Conservation (phyloP, 2,888 invertebrate genomes). For the Hydriomena furcata region DNA sequence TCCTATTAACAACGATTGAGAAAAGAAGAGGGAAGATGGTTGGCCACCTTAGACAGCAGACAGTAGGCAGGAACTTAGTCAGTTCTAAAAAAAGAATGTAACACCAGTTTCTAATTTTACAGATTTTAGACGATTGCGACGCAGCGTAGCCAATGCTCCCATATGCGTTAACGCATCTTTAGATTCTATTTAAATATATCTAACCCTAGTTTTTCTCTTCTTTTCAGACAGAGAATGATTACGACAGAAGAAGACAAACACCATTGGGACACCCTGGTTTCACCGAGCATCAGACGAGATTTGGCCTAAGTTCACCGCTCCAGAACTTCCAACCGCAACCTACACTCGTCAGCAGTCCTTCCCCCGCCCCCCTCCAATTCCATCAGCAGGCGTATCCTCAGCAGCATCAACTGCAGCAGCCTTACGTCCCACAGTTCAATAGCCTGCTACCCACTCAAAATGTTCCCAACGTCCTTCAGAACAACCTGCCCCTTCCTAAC, state of each 20-base stretch:
- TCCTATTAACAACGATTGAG: too few species aligned
- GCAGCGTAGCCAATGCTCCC: too few species aligned
- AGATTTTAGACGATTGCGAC: too few species aligned
- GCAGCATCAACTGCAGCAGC: constrained; percentile 53
- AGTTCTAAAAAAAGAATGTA: too few species aligned
- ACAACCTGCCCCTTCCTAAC: constrained; percentile 49
- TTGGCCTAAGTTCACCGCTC: constrained; percentile 70
- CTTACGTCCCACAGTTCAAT: constrained; percentile 72
- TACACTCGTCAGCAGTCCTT: constrained; percentile 54
- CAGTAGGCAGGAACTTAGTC: too few species aligned
- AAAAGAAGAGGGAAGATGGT: too few species aligned
- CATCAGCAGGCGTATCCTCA: constrained; percentile 50
- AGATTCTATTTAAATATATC: background rate
- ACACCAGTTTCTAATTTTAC: too few species aligned
- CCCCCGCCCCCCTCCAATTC: constrained; percentile 62
- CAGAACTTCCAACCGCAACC: constrained; percentile 67
- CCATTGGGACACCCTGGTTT: constrained; percentile 68
- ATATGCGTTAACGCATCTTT: too few species aligned
- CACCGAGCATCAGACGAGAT: constrained; percentile 76
- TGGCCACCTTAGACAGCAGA: too few species aligned
- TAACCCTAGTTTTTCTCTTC: constrained; percentile 36
- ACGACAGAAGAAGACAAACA: constrained; percentile 74
- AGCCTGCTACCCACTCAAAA: constrained; percentile 58
- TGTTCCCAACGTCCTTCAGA: constrained; percentile 50
- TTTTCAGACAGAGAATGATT: constrained; percentile 79